A percentile compares a stretch with the other conserved stretches of the same genome.
Conservation (phyloP, 1,140 invertebrate genomes). For the Polypedilum pembai region DNA sequence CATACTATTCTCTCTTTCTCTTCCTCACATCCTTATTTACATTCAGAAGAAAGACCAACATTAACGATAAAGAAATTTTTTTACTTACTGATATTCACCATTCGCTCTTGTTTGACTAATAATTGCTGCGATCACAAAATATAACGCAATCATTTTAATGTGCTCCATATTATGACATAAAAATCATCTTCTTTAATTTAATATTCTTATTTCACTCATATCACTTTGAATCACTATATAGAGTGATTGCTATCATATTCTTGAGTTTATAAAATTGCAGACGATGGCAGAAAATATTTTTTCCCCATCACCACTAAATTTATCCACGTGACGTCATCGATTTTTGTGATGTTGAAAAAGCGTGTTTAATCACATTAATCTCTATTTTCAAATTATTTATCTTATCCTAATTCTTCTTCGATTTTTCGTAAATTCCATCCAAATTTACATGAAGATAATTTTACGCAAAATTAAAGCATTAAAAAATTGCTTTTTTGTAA, state of each 20-base stretch:
- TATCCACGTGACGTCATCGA: background rate
- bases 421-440: background rate
- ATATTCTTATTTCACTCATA: too few relatives aligned
- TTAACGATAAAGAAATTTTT: background rate
- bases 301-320: background rate
- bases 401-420: background rate
- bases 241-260: too few relatives aligned
- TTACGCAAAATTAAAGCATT: background rate
- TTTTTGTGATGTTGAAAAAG: background rate
- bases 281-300: background rate
- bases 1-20: background rate
- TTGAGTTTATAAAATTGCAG: too few relatives aligned
- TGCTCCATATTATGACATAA: too few relatives aligned
- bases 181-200: too few relatives aligned
- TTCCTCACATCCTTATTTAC: background rate
- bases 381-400: background rate
- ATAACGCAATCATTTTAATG: background rate
- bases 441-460: background rate
- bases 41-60: too few relatives aligned
- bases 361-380: slow-evolving; percentile 9
- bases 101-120: background rate
- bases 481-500: background rate
- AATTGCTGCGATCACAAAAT: background rate
- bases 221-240: too few relatives aligned
- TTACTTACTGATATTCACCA: slow-evolving; percentile 17